phyloP scores from a whole-genome alignment of 2,888 invertebrate species.

The Noctuana brunneofusca region DNA sequence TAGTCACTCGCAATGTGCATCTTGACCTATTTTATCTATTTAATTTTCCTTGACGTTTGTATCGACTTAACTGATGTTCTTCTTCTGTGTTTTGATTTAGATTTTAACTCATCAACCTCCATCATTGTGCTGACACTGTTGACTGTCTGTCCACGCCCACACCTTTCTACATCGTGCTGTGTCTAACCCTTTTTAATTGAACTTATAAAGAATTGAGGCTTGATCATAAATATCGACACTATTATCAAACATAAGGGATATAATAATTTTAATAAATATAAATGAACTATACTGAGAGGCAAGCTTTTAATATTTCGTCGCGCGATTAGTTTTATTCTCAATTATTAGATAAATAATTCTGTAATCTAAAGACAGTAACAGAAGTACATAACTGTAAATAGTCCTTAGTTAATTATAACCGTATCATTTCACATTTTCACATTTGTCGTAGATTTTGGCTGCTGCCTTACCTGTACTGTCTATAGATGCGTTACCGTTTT shows the following conservation, averaged over 20 bases:
- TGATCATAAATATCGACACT: constrained; percentile 45
- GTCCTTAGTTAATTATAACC: constrained; percentile 22
- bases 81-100: constrained; percentile 46
- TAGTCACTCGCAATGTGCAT: constrained; percentile 64
- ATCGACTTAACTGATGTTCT: constrained; percentile 52
- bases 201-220: constrained; percentile 65
- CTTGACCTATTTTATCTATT: constrained; percentile 48
- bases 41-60: constrained; percentile 58
- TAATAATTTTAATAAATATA: constrained; percentile 34
- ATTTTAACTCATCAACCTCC: constrained; percentile 65
- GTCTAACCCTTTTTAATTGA: constrained; percentile 58
- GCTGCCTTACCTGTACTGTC: constrained; percentile 39
- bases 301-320: constrained; percentile 55
- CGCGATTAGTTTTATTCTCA: constrained; percentile 31
- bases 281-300: constrained; percentile 59
- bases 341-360: constrained; percentile 21
- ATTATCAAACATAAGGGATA: constrained; percentile 32
- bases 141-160: constrained; percentile 63
- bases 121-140: constrained; percentile 66
- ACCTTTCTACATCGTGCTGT: constrained; percentile 53
- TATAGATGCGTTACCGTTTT: constrained; percentile 37
- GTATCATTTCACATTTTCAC: constrained; percentile 28
- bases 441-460: constrained; percentile 28
- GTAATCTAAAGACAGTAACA: constrained; percentile 33
- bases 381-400: constrained; percentile 28